Base-by-base conservation (phyloP, 2,797 vertebrate species). In the Limnodromus scolopaceus region DNA sequence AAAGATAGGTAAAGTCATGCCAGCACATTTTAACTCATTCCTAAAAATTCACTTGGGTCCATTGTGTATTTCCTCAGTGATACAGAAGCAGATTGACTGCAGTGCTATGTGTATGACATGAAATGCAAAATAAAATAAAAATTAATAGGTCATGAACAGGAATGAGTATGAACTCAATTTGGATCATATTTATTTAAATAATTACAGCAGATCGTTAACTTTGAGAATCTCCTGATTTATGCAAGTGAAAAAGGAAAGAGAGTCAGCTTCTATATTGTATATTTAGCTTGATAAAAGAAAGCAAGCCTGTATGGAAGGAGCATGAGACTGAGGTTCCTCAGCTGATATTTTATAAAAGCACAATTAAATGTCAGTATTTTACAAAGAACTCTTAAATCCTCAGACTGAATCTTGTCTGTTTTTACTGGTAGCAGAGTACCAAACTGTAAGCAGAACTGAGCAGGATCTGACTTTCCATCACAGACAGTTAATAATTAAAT, bases 401-500 rank as follows among this genome's bases (percentile, higher is more conserved):
- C 85, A 96, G 96, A 54, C 79, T 80, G 78, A 96, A 92, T 97
- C 87, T 96, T 54, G 17, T 93, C 97, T 96, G 64, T 25, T 97
- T 97, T 98, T 97, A 96, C 98, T 97, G 93, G 97, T 97, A 98
- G 95, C 97, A 97, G 86, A 81, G 78, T 96, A 96, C 81, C 95
- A 95, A 97, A 97, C 96, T 95, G 95, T 94, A 97, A 96, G 97
- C 94, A 96, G 97, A 98, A 97, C 94, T 85, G 96, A 98, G 88
- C 97, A 96, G 97, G 97, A 97, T 98, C 97, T 98, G 97, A 98
- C 97, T 98, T 98, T 99, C 98, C 98, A 98, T 99, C 98, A 98
- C 98, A 98, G 98, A 98, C 98, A 98, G 98, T 98, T 99, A 98
- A 99, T 99, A 99, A 99, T 99, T 98, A 99, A 99, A 99, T 99